Base-by-base conservation (phyloP, 2,113 vertebrate genomes). In the Anguilla japonica region DNA sequence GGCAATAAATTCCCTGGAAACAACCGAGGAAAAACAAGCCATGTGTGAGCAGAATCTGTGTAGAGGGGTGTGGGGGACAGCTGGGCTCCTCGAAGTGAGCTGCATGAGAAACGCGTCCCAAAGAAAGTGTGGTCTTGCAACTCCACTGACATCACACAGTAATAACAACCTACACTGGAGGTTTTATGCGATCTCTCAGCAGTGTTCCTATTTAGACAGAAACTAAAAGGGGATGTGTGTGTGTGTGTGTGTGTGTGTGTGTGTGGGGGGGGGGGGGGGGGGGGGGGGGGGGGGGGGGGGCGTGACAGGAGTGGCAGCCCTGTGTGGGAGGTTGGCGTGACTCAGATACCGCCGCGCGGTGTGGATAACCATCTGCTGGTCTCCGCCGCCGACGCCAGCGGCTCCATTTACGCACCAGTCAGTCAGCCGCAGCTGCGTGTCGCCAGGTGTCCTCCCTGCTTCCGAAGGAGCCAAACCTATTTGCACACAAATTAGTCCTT, bases 331-430 rank as follows among this genome's bases (percentile, higher is more conserved):
- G 22, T 4, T 34, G n/a, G 26, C 29, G 26, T 75, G 71, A n/a
- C 2, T 34, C 71, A 34, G 71, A 13, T 6, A 11, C 71, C n/a
- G 71, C 71, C 11, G 71, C 26, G 63, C 11, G 9, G n/a, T 34
- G 71, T 75, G 71, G 71, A 26, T n/a, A 75, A 75, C 26, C 71
- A 75, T 75, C 71, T 75, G 71, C n/a, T n/a, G 71, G 71, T n/a
- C n/a, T 75, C n/a, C 26, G n/a, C 1, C 26, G 2, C 13, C 26
- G 8, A 14, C 11, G 26, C 71, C 71, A 75, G 26, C 5, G 71
- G 71, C 26, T 75, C 71, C 71, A 34, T 34, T 75, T 75, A 14
- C 71, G 8, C n/a, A 6, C 71, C 71, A 75, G 71, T 75, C 71
- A 75, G 11, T 75, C n/a, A 14, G 71, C n/a, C n/a, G 9, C 71